Evolutionary conservation across 2,113 vertebrate species (phyloP).

Genomic region (Chaetodon auriga): DNA sequence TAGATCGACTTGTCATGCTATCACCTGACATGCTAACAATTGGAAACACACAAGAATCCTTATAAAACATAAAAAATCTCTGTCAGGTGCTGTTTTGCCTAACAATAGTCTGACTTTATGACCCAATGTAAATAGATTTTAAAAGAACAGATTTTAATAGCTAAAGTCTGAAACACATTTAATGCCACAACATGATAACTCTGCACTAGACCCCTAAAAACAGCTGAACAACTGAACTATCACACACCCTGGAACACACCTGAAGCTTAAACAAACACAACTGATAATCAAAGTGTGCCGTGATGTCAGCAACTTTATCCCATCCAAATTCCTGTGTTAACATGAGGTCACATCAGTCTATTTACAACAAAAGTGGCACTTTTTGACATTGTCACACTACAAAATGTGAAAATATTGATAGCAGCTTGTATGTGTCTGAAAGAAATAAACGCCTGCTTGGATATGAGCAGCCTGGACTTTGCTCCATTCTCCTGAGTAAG

Average conservation of each 20-base stretch:
- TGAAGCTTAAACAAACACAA: constrained; percentile 2
- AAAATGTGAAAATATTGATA: background rate
- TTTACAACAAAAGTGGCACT: too few relatives aligned
- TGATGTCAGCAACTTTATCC: background rate
- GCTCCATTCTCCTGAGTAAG: constrained; percentile 40
- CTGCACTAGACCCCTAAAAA: background rate
- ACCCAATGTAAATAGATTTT: background rate
- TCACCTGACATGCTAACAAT: background rate
- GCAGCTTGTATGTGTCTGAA: background rate
- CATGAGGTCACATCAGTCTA: background rate
- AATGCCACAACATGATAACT: constrained; percentile 1
- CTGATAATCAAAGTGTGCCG: background rate
- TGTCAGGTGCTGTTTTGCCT: too few relatives aligned
- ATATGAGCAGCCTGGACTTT: constrained; percentile 51
- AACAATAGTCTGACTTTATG: too few relatives aligned
- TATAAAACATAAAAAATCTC: too few relatives aligned
- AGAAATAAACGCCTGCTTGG: background rate
- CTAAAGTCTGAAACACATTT: background rate
- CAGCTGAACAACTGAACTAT: constrained; percentile 9
- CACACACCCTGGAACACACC: background rate
- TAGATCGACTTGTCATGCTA: background rate
- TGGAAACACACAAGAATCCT: background rate
- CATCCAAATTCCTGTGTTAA: background rate
- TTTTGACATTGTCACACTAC: background rate
- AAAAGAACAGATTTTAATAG: background rate